Base-by-base conservation (phyloP, 2,113 vertebrate species). In the Carassius gibelio region DNA sequence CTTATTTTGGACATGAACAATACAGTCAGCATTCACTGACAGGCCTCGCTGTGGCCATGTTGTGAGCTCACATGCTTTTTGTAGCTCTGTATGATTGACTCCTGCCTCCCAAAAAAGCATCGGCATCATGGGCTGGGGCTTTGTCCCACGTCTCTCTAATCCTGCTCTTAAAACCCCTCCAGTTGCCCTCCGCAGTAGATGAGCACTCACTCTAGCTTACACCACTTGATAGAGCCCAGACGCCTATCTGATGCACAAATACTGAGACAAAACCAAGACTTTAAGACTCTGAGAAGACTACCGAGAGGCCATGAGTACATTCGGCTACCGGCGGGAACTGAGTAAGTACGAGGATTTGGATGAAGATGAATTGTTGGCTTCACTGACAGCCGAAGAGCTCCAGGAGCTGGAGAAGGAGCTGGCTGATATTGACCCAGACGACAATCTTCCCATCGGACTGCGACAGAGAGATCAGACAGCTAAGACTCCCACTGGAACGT, bases 261-360 rank as follows among this genome's bases (percentile, higher is more conserved):
- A n/a, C 62, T 81, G 78, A 81, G 34, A 80, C 34, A 42, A 64
- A 80, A 64, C 34, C 61, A 81, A 38, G 61, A 66, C 17, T 52
- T 66, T 11, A 15, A 81, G 52, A 50, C 61, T 21, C 11, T 3
- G 36, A 79, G 4, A 42, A 81, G n/a, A 81, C 11, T 15, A 81
- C 0, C 19, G 77, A 75, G 52, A 59, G 91, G 93, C 91, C 91
- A 99, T 99, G 97, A 98, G 96, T 90, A 95, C 92, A 85, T 99
- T 99, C 84, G 98, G 98, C 82, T 99, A 99, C 86, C 94, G 98
- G 83, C 95, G 96, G 91, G 98, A 98, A 92, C 95, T 99, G 84
- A 98, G 97, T 91, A 99, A 99, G 93, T 99, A 99, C 61, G 98
- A 99, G 91, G 97, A 98, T 23, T 93, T 99, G 8, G 98, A 99